Evolutionary conservation across 2,797 vertebrate genomes (phyloP).

Genomic region (Ibycter americanus): DNA sequence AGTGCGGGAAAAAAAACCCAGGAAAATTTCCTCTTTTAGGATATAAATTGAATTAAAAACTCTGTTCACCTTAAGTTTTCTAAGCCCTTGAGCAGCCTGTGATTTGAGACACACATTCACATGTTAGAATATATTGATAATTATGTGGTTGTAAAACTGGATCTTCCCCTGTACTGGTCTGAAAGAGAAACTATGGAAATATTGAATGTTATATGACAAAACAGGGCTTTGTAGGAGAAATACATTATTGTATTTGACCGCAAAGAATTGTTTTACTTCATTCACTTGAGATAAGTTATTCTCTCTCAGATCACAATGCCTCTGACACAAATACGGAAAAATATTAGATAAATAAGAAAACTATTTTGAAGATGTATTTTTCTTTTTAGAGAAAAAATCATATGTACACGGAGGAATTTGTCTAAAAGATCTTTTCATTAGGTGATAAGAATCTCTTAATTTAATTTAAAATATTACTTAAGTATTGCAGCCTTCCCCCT

Average conservation of each 20-base stretch:
- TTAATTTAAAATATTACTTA: not conserved
- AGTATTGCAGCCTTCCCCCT: not conserved
- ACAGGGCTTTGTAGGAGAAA: not conserved
- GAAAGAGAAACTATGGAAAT: not conserved
- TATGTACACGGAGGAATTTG: not conserved
- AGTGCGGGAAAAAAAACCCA: no score
- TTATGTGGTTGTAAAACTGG: not conserved
- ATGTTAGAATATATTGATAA: not conserved
- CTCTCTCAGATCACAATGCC: not conserved
- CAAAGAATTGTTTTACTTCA: not conserved
- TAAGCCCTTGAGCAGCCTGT: not conserved
- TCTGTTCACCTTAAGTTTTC: not conserved
- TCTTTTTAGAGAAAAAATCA: not conserved
- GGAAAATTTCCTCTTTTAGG: not conserved
- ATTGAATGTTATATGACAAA: not conserved
- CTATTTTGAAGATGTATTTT: not conserved
- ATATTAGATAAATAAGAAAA: not conserved
- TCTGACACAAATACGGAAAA: not conserved
- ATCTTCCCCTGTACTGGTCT: not conserved
- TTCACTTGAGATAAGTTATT: not conserved
- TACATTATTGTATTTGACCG: not conserved
- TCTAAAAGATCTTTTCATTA: not conserved
- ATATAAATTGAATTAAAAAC: not conserved
- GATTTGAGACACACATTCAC: not conserved
- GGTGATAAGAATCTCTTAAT: not conserved